A percentile compares a stretch with the other conserved stretches of the same genome.
These are phyloP conservation scores for Atractosteus spatula DNA, from an alignment of 2,113 vertebrate genomes.

Conservation along the genomic window DNA sequence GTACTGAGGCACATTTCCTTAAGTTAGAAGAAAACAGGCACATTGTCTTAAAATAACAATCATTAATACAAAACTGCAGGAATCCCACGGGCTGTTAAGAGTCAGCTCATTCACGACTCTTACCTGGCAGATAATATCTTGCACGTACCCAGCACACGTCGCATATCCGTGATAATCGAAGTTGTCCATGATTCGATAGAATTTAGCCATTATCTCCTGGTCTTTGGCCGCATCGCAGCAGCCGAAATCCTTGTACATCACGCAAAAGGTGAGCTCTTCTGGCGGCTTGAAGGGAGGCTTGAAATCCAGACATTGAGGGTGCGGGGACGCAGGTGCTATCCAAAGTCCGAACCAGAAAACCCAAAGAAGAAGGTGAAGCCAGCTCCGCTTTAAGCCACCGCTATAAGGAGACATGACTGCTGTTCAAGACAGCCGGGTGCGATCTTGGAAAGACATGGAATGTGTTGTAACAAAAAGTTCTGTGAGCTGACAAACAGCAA, in stretches of 20 bases:
- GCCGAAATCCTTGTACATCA: conserved; percentile 82
- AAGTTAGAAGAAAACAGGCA: too few relatives aligned
- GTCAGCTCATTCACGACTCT: conserved; percentile 20
- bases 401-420: conserved; percentile 34
- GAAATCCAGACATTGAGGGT: conserved; percentile 94
- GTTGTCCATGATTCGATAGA: conserved; percentile 66
- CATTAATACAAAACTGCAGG: too few relatives aligned
- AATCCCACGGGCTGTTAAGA: too few relatives aligned
- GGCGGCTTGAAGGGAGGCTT: conserved; percentile 87
- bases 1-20: too few relatives aligned
- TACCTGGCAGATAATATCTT: conserved; percentile 91
- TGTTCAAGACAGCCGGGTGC: not conserved
- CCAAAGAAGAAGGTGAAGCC: not conserved
- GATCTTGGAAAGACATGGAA: conserved; percentile 9
- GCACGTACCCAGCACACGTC: conserved; percentile 75
- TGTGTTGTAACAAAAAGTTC: not conserved
- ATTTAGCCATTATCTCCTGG: conserved; percentile 70
- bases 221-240: conserved; percentile 81
- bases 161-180: conserved; percentile 63
- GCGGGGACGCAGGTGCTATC: conserved; percentile 49
- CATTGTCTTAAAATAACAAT: too few relatives aligned
- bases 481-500: conserved; percentile 3
- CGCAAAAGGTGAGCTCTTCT: conserved; percentile 76
- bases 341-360: conserved; percentile 24
- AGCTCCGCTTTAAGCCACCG: not conserved